phyloP scores from a whole-genome alignment of 2,797 vertebrate species.

The Amblyopsis hoosieri region DNA sequence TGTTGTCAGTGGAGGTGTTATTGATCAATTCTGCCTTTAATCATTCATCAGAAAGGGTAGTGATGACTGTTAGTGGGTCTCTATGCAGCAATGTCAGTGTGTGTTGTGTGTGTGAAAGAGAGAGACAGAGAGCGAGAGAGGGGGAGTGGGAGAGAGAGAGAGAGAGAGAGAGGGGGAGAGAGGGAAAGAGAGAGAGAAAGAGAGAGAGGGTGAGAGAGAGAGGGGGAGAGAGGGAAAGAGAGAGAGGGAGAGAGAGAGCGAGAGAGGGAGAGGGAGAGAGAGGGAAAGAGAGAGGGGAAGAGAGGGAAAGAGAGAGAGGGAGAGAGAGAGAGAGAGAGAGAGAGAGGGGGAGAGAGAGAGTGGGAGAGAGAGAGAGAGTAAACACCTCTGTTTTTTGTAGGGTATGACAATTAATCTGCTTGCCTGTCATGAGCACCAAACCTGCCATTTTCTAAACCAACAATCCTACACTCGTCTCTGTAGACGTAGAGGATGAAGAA shows the following conservation, averaged over 20 bases:
- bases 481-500: constrained; percentile 14
- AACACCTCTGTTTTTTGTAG: constrained; percentile 52
- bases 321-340: no score
- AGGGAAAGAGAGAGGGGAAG: no score
- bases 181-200: fast-evolving
- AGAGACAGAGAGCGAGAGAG: neutral
- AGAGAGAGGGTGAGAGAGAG: fast-evolving
- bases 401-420: constrained; percentile 51
- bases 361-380: neutral
- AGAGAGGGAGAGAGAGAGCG: fast-evolving
- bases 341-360: no score
- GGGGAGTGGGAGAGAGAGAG: neutral
- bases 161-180: no score
- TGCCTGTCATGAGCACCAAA: constrained; percentile 56
- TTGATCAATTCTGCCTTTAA: constrained; percentile 52
- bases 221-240: no score
- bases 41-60: neutral
- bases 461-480: constrained; percentile 27
- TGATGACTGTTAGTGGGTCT: neutral
- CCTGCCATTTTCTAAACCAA: constrained; percentile 53
- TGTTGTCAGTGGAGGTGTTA: constrained; percentile 13
- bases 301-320: no score
- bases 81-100: neutral
- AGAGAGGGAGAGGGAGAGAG: no score
- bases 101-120: neutral